Conservation (phyloP, 2,797 vertebrate species). For the Mus caroli region DNA sequence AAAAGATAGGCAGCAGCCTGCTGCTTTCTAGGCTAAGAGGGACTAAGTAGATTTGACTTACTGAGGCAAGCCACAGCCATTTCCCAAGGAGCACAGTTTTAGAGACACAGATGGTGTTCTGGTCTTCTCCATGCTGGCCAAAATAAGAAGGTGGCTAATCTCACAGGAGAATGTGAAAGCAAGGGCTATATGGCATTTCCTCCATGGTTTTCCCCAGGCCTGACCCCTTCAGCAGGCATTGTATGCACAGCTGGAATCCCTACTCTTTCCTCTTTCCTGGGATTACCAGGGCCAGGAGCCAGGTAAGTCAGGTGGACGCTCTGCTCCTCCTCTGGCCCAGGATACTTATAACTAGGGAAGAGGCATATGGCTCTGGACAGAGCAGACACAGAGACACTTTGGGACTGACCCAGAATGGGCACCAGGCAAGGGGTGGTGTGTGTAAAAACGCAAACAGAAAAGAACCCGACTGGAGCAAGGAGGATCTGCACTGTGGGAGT, state of each 20-base stretch:
- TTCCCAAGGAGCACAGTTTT: conserved; percentile 15
- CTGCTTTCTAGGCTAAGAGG: background rate
- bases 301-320: background rate
- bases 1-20: background rate
- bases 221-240: background rate
- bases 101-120: background rate
- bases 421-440: background rate
- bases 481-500: background rate
- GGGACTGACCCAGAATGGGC: background rate
- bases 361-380: background rate
- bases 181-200: too few species aligned
- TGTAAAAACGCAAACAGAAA: background rate
- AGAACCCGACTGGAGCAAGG: background rate
- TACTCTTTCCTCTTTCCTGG: background rate
- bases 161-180: background rate
- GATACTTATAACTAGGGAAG: background rate
- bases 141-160: too few species aligned
- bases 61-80: background rate
- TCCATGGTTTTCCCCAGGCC: background rate
- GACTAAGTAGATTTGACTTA: background rate
- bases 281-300: background rate
- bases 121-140: background rate
- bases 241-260: background rate
- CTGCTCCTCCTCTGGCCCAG: background rate
- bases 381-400: background rate